phyloP scores from a whole-genome alignment of 1,140 invertebrate species.

The Temnothorax nylanderi region DNA sequence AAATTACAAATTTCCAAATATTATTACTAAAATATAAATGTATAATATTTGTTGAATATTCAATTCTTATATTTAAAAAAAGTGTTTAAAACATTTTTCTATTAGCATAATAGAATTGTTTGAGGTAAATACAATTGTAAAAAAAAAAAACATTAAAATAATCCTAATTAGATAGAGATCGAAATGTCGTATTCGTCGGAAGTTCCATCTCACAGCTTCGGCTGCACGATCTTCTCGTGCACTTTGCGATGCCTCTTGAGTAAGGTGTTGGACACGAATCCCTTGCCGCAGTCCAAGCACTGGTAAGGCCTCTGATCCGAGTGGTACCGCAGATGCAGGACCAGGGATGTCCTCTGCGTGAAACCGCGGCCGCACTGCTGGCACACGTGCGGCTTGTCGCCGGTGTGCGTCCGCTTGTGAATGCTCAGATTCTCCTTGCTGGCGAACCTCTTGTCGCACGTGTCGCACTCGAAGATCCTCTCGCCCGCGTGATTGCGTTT shows the following conservation, averaged over 20 bases:
- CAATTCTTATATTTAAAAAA: no score
- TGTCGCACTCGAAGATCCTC: conserved; percentile 73
- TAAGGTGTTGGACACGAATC: conserved; percentile 72
- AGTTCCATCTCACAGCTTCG: background rate
- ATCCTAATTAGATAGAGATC: background rate
- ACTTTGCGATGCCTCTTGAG: conserved; percentile 74
- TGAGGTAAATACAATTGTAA: no score
- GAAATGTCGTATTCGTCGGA: background rate
- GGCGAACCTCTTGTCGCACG: conserved; percentile 67
- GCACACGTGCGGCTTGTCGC: conserved; percentile 82
- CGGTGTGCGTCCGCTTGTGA: conserved; percentile 85
- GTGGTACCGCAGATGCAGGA: conserved; percentile 85
- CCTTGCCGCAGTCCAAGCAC: conserved; percentile 79
- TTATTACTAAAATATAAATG: no score
- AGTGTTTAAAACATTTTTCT: no score
- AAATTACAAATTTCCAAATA: no score
- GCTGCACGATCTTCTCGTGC: conserved; percentile 63
- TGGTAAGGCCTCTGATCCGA: conserved; percentile 86
- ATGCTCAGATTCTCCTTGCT: conserved; percentile 72
- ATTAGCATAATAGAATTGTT: no score
- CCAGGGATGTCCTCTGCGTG: conserved; percentile 85
- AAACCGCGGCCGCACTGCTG: conserved; percentile 84
- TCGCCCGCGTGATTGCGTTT: conserved; percentile 84
- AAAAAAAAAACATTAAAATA: no score
- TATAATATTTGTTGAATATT: no score